Evolutionary conservation across 1,140 invertebrate genomes (phyloP).

Genomic region (Drosophila sucinea): DNA sequence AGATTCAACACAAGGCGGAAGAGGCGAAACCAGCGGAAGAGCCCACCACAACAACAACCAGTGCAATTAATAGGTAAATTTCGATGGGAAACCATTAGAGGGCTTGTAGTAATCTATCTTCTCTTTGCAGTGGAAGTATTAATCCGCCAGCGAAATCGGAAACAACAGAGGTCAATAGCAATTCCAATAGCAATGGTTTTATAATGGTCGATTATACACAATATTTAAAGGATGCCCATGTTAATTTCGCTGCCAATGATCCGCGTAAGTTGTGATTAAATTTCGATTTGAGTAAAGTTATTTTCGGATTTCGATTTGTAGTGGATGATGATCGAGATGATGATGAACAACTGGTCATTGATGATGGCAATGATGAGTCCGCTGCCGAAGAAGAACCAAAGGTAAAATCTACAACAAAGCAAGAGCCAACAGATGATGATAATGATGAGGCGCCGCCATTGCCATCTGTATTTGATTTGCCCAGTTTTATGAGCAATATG

Average conservation of each 20-base stretch:
- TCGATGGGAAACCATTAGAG: not conserved
- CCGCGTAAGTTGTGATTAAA: conserved; percentile 55
- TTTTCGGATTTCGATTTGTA: conserved; percentile 25
- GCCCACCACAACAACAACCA: not conserved
- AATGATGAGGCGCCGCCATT: conserved; percentile 35
- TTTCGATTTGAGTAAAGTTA: not conserved
- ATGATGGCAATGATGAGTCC: conserved; percentile 68
- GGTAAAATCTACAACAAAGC: conserved; percentile 15
- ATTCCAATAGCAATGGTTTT: conserved; percentile 73
- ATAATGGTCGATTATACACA: conserved; percentile 79
- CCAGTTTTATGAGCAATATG: conserved; percentile 70
- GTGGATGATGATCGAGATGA: conserved; percentile 76
- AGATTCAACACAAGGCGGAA: conserved; percentile 85
- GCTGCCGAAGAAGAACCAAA: conserved; percentile 46
- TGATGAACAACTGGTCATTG: conserved; percentile 75
- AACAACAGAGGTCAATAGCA: conserved; percentile 51
- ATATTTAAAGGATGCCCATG: conserved; percentile 82
- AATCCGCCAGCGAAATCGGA: conserved; percentile 34
- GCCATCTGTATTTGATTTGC: conserved; percentile 67
- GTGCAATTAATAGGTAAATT: conserved; percentile 9
- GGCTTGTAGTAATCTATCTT: not conserved
- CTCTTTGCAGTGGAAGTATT: conserved; percentile 8
- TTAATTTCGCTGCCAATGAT: conserved; percentile 66
- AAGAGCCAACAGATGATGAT: conserved; percentile 20
- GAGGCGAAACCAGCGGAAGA: conserved; percentile 41